Evolutionary conservation across 2,888 invertebrate species (phyloP).

Genomic region (Gryllus longicercus): DNA sequence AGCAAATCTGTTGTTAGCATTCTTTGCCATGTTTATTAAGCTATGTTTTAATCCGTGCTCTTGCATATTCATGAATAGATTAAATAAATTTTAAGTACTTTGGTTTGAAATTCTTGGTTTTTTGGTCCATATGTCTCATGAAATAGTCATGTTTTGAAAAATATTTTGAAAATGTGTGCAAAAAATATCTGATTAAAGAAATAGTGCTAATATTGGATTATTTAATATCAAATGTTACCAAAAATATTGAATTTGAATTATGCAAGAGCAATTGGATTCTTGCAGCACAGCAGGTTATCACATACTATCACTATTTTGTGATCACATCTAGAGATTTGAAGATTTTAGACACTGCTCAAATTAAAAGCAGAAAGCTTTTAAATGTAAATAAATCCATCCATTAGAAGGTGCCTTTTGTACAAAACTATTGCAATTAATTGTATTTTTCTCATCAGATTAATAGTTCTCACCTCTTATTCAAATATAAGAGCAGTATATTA

Average conservation of each 20-base stretch:
- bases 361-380: constrained; percentile 26
- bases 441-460: background rate
- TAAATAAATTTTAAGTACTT: background rate
- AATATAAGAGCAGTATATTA: too few species aligned
- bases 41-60: constrained; percentile 28
- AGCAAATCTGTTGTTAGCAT: constrained; percentile 35
- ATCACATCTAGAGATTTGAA: background rate
- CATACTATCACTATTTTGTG: background rate
- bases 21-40: constrained; percentile 18
- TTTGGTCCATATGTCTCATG: background rate
- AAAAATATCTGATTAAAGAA: too few species aligned
- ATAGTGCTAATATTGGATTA: too few species aligned
- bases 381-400: constrained; percentile 28
- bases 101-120: background rate
- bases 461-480: too few species aligned
- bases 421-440: background rate
- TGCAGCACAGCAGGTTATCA: constrained; percentile 23
- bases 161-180: too few species aligned
- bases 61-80: constrained; percentile 21
- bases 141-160: background rate
- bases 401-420: constrained; percentile 29
- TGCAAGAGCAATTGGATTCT: constrained; percentile 29
- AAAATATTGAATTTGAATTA: background rate
- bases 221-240: background rate
- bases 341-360: constrained; percentile 28